Evolutionary conservation across 64 coral and sea anemone species (phyloP).

Genomic region (Cladopsammia gracilis): DNA sequence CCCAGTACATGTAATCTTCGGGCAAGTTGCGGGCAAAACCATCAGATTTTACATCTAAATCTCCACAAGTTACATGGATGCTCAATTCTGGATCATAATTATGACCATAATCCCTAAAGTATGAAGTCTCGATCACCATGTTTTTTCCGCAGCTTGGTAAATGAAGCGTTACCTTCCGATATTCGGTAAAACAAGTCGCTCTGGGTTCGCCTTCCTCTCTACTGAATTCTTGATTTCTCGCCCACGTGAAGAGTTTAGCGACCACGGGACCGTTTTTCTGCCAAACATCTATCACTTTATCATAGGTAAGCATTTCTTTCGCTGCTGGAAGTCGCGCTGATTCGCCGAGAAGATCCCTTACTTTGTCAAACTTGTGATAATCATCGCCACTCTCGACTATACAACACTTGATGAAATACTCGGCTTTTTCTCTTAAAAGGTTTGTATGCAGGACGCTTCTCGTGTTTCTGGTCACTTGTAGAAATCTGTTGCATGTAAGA

Average conservation of each 20-base stretch:
- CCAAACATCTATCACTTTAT: constrained; percentile 66
- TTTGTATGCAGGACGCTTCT: constrained; percentile 38
- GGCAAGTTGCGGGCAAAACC: constrained; percentile 15
- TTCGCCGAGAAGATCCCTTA: constrained; percentile 11
- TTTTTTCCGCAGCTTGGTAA: constrained; percentile 45
- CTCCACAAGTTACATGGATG: constrained; percentile 65
- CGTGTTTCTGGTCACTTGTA: constrained; percentile 34
- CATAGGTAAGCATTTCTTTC: constrained; percentile 28
- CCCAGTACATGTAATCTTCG: constrained; percentile 49
- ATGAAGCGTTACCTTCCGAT: constrained; percentile 25
- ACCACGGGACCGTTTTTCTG: constrained; percentile 69
- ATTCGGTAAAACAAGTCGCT: constrained; percentile 59
- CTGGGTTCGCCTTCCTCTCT: constrained; percentile 45
- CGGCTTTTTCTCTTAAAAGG: constrained; percentile 50
- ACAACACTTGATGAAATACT: constrained; percentile 59
- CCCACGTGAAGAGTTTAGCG: constrained; percentile 74
- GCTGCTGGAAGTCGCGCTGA: neutral
- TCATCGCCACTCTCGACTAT: constrained; percentile 17
- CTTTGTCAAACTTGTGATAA: constrained; percentile 22
- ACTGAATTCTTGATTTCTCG: constrained; percentile 1
- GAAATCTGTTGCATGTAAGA: constrained; percentile 67
- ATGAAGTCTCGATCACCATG: constrained; percentile 47
- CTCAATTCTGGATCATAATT: constrained; percentile 61
- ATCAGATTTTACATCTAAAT: constrained; percentile 46
- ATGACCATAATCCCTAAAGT: constrained; percentile 62